Evolutionary conservation across 2,888 invertebrate species (phyloP).

Genomic region (Colostygia pectinataria): DNA sequence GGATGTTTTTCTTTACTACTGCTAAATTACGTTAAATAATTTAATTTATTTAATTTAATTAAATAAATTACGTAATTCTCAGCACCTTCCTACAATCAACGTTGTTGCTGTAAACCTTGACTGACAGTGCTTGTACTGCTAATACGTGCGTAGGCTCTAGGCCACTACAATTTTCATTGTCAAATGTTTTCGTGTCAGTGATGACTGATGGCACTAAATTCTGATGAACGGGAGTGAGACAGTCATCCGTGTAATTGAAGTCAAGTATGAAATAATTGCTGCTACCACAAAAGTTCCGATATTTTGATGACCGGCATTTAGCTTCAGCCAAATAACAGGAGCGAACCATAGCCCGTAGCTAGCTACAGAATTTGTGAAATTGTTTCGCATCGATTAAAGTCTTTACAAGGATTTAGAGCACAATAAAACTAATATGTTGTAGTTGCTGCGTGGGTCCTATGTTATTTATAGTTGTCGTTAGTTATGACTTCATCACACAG

Average conservation of each 20-base stretch:
- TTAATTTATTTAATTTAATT: no score
- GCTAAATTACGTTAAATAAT: neutral
- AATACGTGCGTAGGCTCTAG: slow-evolving; percentile 56
- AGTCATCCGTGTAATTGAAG: slow-evolving; percentile 46
- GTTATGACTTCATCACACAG: slow-evolving; percentile 72
- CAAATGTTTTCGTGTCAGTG: slow-evolving; percentile 45
- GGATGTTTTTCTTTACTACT: slow-evolving; percentile 19
- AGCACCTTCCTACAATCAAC: slow-evolving; percentile 26
- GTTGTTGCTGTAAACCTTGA: slow-evolving; percentile 47
- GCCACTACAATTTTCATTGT: slow-evolving; percentile 54
- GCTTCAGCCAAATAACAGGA: slow-evolving; percentile 21
- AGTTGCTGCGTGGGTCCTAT: slow-evolving; percentile 62
- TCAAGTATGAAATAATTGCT: slow-evolving; percentile 47
- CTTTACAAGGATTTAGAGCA: slow-evolving; percentile 38
- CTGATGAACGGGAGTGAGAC: slow-evolving; percentile 37
- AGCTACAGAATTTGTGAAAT: slow-evolving; percentile 18
- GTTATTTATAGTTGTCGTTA: slow-evolving; percentile 67
- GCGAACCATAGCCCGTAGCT: slow-evolving; percentile 5
- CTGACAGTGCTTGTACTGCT: slow-evolving; percentile 61
- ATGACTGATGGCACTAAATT: slow-evolving; percentile 47
- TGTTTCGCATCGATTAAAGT: slow-evolving; percentile 28
- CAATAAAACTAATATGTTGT: slow-evolving; percentile 55
- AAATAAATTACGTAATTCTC: neutral
- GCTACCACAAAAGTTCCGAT: slow-evolving; percentile 36
- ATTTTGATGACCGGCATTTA: slow-evolving; percentile 23